Evolutionary conservation across 2,797 vertebrate species (phyloP).

Genomic region (Betta splendens): DNA sequence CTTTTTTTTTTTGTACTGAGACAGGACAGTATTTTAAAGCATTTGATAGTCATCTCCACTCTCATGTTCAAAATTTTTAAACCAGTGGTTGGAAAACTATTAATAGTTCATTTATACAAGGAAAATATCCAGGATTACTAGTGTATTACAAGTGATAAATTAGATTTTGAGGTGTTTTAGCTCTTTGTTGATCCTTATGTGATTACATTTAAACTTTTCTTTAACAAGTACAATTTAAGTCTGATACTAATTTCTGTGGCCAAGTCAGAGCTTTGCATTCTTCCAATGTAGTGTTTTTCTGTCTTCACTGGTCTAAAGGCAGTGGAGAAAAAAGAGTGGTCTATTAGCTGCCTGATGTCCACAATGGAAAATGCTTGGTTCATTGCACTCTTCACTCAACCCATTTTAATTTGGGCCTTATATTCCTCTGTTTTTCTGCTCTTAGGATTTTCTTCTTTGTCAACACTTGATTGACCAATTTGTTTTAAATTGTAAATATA

Average conservation of each 20-base stretch:
- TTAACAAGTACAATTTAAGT: background rate
- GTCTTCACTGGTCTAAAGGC: background rate
- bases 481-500: background rate
- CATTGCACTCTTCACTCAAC: slow-evolving; percentile 2
- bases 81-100: no score
- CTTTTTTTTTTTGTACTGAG: background rate
- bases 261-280: slow-evolving; percentile 17
- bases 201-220: background rate
- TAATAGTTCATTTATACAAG: no score
- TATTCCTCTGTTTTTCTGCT: no score
- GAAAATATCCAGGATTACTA: no score
- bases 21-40: background rate
- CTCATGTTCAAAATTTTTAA: no score
- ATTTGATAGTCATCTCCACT: no score
- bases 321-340: slow-evolving; percentile 36
- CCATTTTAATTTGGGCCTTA: slow-evolving; percentile 9
- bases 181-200: slow-evolving; percentile 9
- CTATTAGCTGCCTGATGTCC: slow-evolving; percentile 17
- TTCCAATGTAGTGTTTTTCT: slow-evolving; percentile 3
- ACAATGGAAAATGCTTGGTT: background rate
- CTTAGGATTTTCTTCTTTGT: no score
- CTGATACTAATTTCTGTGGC: slow-evolving; percentile 17
- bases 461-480: background rate
- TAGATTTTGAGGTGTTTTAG: no score
- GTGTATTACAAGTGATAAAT: no score